Percentiles rank a stretch among this genome's conserved stretches.
These are phyloP conservation scores for Myathropa florea DNA, from an alignment of 2,888 invertebrate species.

Conservation along the genomic window DNA sequence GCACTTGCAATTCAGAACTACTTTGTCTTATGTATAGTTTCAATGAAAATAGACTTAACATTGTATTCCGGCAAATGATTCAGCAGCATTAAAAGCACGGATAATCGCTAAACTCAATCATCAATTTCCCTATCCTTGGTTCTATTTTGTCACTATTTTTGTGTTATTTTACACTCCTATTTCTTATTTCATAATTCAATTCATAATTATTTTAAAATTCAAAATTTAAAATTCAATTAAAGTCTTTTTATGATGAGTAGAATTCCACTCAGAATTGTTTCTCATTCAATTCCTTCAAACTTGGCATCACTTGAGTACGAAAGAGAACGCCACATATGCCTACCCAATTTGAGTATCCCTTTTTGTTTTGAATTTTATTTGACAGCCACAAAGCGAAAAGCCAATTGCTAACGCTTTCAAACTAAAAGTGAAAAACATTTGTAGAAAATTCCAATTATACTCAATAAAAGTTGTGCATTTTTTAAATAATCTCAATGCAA, in stretches of 20 bases:
- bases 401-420: constrained; percentile 66
- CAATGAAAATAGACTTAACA: too few species aligned
- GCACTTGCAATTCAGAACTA: too few species aligned
- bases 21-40: too few species aligned
- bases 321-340: background rate
- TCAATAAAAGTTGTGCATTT: constrained; percentile 36
- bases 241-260: background rate
- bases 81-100: too few species aligned
- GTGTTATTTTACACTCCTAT: too few species aligned
- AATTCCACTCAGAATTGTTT: background rate
- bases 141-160: too few species aligned
- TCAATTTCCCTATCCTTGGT: too few species aligned
- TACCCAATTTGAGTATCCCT: background rate
- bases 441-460: constrained; percentile 39
- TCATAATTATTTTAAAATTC: too few species aligned
- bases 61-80: too few species aligned
- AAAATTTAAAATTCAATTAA: background rate
- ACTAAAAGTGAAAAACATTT: constrained; percentile 63
- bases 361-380: constrained; percentile 64
- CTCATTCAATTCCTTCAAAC: background rate
- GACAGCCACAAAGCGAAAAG: constrained; percentile 66
- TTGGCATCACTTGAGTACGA: constrained; percentile 25
- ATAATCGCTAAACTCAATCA: too few species aligned
- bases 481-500: constrained; percentile 50
- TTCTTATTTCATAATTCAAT: too few species aligned